A percentile compares a stretch with the other conserved stretches of the same genome.
Conservation (phyloP, 1,140 invertebrate genomes). For the Gonatopus flavifemur region DNA sequence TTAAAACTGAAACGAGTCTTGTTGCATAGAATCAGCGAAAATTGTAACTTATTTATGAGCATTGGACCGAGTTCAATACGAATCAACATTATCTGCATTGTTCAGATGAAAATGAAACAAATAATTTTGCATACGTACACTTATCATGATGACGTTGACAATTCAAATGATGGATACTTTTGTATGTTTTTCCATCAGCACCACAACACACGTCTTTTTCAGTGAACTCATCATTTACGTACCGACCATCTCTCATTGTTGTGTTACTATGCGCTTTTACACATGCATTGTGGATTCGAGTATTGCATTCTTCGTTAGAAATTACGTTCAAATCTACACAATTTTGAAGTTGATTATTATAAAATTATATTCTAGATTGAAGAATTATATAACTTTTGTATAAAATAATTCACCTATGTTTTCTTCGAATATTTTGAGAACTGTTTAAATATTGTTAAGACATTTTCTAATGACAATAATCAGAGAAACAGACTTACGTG, state of each 20-base stretch:
- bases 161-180: conserved; percentile 36
- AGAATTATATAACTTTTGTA: no score
- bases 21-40: no score
- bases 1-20: no score
- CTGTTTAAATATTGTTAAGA: background rate
- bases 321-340: conserved; percentile 27
- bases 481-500: conserved; percentile 26
- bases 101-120: no score
- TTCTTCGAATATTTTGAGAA: no score
- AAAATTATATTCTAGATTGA: no score
- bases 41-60: no score
- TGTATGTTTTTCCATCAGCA: conserved; percentile 41
- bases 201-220: conserved; percentile 33
- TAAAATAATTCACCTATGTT: no score
- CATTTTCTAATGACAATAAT: background rate
- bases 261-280: conserved; percentile 24
- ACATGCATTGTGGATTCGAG: conserved; percentile 30
- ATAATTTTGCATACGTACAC: no score
- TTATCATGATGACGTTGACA: conserved; percentile 36
- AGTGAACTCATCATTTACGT: conserved; percentile 12
- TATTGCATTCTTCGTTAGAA: conserved; percentile 34
- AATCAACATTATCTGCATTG: no score
- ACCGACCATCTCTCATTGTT: conserved; percentile 9
- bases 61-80: no score
- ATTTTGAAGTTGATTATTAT: conserved; percentile 4